phyloP scores from a whole-genome alignment of 2,888 invertebrate genomes.

The Liodrosophila aerea region DNA sequence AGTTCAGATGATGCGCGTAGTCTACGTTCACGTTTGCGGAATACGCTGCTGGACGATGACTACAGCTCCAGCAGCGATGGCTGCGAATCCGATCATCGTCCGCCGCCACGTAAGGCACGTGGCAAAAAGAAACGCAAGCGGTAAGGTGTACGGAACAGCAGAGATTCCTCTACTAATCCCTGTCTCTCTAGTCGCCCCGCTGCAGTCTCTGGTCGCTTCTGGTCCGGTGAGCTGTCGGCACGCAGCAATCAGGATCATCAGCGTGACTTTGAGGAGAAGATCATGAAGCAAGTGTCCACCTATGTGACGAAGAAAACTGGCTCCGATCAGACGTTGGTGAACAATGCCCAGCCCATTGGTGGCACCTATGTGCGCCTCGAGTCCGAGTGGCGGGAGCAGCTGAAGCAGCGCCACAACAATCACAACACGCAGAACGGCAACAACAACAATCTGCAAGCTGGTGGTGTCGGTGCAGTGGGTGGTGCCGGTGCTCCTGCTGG shows the following conservation, averaged over 20 bases:
- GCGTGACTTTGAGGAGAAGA: slow-evolving; percentile 91
- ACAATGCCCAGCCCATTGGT: slow-evolving; percentile 82
- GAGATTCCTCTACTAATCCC: background rate
- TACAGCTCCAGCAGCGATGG: slow-evolving; percentile 82
- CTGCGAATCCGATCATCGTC: slow-evolving; percentile 80
- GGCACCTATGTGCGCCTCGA: slow-evolving; percentile 90
- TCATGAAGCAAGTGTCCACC: slow-evolving; percentile 84
- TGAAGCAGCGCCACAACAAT: slow-evolving; percentile 75
- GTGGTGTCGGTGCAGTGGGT: background rate
- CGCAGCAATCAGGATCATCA: slow-evolving; percentile 95
- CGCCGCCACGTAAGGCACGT: slow-evolving; percentile 57
- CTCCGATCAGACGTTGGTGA: slow-evolving; percentile 67
- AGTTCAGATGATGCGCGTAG: slow-evolving; percentile 67
- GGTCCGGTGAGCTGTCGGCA: slow-evolving; percentile 90
- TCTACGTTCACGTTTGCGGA: slow-evolving; percentile 47
- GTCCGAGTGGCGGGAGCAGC: slow-evolving; percentile 88
- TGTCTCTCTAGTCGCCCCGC: slow-evolving; percentile 44
- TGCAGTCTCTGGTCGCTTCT: slow-evolving; percentile 85
- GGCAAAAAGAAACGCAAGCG: slow-evolving; percentile 64
- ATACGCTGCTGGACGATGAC: slow-evolving; percentile 38
- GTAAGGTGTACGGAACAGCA: slow-evolving; percentile 13
- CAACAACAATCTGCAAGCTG: slow-evolving; percentile 3
- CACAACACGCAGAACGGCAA: slow-evolving; percentile 36
- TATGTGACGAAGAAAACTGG: slow-evolving; percentile 81
- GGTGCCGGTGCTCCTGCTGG: background rate